phyloP scores from a whole-genome alignment of 2,113 vertebrate genomes.

The Benitochromis conjunctus region DNA sequence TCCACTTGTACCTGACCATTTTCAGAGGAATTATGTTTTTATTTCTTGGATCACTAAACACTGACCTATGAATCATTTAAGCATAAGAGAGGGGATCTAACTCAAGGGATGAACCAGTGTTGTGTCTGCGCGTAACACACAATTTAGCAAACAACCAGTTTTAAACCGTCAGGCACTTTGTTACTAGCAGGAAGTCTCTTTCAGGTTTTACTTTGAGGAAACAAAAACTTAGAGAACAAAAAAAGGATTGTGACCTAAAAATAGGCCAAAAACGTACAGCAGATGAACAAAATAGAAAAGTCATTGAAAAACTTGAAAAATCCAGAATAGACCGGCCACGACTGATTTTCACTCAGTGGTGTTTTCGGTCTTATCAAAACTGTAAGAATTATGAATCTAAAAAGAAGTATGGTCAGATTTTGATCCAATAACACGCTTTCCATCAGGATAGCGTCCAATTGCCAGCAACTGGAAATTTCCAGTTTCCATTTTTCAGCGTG shows the following conservation, averaged over 20 bases:
- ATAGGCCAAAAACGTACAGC: too few species aligned
- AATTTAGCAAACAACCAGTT: background rate
- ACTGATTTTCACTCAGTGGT: background rate
- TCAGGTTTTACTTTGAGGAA: background rate
- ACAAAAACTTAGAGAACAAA: fast-evolving
- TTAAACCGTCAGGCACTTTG: background rate
- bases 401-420: background rate
- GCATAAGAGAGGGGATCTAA: too few species aligned
- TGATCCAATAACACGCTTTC: background rate
- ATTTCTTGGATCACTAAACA: too few species aligned
- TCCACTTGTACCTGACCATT: too few species aligned
- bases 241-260: too few species aligned
- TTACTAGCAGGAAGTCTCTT: background rate
- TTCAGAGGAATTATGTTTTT: too few species aligned
- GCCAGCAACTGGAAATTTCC: background rate
- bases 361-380: background rate
- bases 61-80: too few species aligned
- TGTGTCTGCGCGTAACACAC: background rate
- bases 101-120: background rate
- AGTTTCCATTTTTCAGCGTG: background rate
- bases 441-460: background rate
- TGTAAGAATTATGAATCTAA: background rate
- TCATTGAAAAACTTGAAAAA: background rate
- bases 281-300: background rate
- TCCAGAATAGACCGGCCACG: background rate